Base-by-base conservation (phyloP, 2,797 vertebrate genomes). In the Microctenopoma stevenorrisi region DNA sequence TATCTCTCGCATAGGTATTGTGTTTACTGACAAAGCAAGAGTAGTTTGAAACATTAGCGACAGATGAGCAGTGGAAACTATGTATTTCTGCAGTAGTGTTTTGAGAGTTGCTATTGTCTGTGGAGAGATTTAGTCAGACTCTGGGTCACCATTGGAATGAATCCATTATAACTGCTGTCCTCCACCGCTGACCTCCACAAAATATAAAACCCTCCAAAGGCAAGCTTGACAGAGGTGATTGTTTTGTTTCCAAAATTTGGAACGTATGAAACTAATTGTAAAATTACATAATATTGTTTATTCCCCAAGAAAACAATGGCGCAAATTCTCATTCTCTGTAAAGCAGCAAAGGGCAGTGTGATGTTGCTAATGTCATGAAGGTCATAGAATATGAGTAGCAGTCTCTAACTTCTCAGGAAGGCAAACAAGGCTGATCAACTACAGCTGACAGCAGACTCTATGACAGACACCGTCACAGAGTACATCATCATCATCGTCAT, bases 101-200 rank as follows among this genome's bases (percentile, higher is more conserved):
- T 37, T 38, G n/a, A 58, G 1, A 18, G 4, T 30, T 22, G 22
- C 22, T 22, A 7, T 38, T 12, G 28, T 43, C 40, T 43, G 5
- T n/a, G 25, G 48, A 28, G 33, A 49, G 30, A 30, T 25, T 46
- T 52, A 14, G 7, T 26, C 51, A 7, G 37, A 43, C 28, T 59
- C 28, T 37, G 38, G n/a, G 26, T 59, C 38, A 59, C 38, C 3
- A 22, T 30, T 48, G 38, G 53, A 67, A 72, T 37, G 53, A 67
- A 72, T 37, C 47, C 49, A 35, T 42, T 51, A 35, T 25, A 47
- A 48, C 35, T 28, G 33, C 33, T 43, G 37, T 26, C 13, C 37
- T 33, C 6, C 30, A 46, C 43, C 13, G 9, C 52, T 7, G 0
- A 5, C 30, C 15, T 18, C 33, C 53, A 37, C 51, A 48, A 54